phyloP scores from a whole-genome alignment of 2,888 invertebrate species.

The Thereva unica region DNA sequence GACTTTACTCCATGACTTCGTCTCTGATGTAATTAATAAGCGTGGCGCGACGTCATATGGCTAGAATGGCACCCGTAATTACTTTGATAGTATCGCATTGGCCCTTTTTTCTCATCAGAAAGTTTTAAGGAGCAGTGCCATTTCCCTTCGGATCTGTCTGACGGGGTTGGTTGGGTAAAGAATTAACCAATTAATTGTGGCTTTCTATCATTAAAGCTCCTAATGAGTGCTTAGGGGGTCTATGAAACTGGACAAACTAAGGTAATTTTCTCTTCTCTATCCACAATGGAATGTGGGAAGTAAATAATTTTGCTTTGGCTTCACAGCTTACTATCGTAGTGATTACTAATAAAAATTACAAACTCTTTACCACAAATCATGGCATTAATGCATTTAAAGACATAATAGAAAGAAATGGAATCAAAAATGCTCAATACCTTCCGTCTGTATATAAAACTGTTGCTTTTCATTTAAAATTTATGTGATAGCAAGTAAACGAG shows the following conservation, averaged over 20 bases:
- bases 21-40: conserved; percentile 33
- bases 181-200: conserved; percentile 33
- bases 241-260: background rate
- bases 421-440: no score
- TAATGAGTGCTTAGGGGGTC: conserved; percentile 15
- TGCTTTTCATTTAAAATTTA: no score
- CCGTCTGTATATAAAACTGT: no score
- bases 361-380: no score
- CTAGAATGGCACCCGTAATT: conserved; percentile 34
- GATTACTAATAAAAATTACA: no score
- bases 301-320: no score
- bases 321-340: no score
- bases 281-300: no score
- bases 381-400: no score
- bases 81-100: conserved; percentile 36
- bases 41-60: conserved; percentile 37
- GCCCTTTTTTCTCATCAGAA: conserved; percentile 19
- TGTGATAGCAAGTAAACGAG: no score
- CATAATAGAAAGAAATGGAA: no score
- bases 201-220: conserved; percentile 26
- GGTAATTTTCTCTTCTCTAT: no score
- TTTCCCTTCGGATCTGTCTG: conserved; percentile 25
- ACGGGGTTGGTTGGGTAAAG: conserved; percentile 28
- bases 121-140: conserved; percentile 28
- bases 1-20: conserved; percentile 29